Evolutionary conservation across 2,797 vertebrate genomes (phyloP).

Genomic region (Serranus cabrilla): DNA sequence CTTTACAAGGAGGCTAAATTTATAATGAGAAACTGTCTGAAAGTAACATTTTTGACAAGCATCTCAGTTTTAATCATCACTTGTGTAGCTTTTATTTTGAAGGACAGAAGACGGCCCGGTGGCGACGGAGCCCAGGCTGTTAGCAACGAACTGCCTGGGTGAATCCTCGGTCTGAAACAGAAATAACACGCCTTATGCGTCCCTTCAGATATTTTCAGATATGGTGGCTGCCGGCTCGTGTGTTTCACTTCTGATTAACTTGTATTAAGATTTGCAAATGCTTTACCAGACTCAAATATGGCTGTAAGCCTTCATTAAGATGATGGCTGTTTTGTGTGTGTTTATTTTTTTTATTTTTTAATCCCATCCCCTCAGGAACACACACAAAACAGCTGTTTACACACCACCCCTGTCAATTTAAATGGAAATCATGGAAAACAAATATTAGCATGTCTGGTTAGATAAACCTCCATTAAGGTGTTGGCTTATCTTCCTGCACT

Average conservation of each 20-base stretch:
- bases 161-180: conserved; percentile 15
- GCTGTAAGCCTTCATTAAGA: conserved; percentile 70
- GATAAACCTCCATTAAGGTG: conserved; percentile 73
- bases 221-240: conserved; percentile 17
- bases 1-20: not conserved
- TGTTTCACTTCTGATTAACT: conserved; percentile 66
- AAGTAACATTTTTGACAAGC: not conserved
- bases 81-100: conserved; percentile 27
- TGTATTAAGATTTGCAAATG: conserved; percentile 45
- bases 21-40: not conserved
- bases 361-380: conserved; percentile 33
- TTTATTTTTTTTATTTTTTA: conserved; percentile 22
- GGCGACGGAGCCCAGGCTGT: not conserved
- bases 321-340: conserved; percentile 61
- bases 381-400: conserved; percentile 79
- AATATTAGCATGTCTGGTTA: conserved; percentile 76
- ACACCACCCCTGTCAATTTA: conserved; percentile 70
- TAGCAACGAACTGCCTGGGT: not conserved
- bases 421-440: conserved; percentile 78
- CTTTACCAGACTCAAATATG: conserved; percentile 41
- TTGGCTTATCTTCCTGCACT: conserved; percentile 44
- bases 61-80: not conserved
- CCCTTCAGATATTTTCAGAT: conserved; percentile 28
- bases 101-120: not conserved
- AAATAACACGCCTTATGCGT: conserved; percentile 5